These are phyloP conservation scores for Betta splendens DNA, from an alignment of 2,797 vertebrate species.

Conservation along the genomic window DNA sequence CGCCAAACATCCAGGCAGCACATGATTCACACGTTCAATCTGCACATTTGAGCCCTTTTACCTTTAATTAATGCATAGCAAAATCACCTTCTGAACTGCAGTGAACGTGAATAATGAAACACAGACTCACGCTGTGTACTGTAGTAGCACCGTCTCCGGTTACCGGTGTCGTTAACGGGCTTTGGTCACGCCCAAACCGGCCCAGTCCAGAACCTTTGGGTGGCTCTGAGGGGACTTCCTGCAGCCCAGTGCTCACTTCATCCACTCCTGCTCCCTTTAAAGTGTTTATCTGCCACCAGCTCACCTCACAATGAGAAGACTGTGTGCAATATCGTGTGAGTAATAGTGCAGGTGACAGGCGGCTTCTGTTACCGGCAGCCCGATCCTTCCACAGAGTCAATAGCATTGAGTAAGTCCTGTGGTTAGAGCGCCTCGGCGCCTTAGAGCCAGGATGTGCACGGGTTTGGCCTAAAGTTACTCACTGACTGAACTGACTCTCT, in stretches of 20 bases:
- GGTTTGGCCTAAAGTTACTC: no score
- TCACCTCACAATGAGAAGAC: slow-evolving; percentile 12
- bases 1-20: neutral
- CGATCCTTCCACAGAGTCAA: slow-evolving; percentile 27
- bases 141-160: slow-evolving; percentile 38
- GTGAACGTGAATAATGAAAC: slow-evolving; percentile 14
- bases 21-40: neutral
- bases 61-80: slow-evolving; percentile 12
- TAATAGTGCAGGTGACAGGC: slow-evolving; percentile 30
- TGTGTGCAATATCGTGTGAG: slow-evolving; percentile 7
- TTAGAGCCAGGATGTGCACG: no score
- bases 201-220: slow-evolving; percentile 11
- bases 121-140: slow-evolving; percentile 22
- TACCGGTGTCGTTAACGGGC: slow-evolving; percentile 46
- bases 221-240: neutral
- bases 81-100: slow-evolving; percentile 10
- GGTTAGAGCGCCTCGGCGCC: slow-evolving; percentile 35
- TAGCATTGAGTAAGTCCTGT: slow-evolving; percentile 44
- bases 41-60: neutral
- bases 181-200: slow-evolving; percentile 26
- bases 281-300: slow-evolving; percentile 25
- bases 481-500: no score
- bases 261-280: slow-evolving; percentile 28
- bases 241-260: slow-evolving; percentile 20
- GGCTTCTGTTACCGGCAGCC: slow-evolving; percentile 23